Base-by-base conservation (phyloP, 2,888 invertebrate species). In the Drosophila mettleri region DNA sequence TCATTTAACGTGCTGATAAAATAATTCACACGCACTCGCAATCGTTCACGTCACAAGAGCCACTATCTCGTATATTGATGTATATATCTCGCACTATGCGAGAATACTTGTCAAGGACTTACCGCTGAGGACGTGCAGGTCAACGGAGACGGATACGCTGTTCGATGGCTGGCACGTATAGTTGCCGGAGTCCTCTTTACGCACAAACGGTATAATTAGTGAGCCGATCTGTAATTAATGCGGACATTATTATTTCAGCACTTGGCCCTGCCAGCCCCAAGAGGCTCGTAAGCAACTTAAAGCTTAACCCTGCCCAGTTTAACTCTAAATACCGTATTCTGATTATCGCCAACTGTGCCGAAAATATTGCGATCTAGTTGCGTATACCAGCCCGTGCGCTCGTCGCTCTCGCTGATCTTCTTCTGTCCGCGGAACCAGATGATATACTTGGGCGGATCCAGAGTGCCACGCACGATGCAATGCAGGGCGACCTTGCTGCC, bases 131-230 rank as follows among this genome's bases (percentile, higher is more conserved):
- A 98, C 97, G 93, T 98, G 98, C 86, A 98, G 94, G 91, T 97
- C 95, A 73, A 97, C 96, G 91, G 96, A 97, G 73, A 97, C 97
- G 69, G 97, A 95, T 93, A 96, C 96, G 82, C 97, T 95, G 93
- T 98, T 99, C 89, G 97, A 97, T 75, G 99, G 98, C 90, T 96
- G 95, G 93, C 98, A 98, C 64, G 98, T 98, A 93, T 99, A 99
- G 93, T 97, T 97, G 82, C 97, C 92, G 27, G 92, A 91, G 72
- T 92, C 92, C 79, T 90, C 89, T 77, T 92, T 92, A 61, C 89
- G 91, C 64, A 92, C 92, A 74, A 90, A 89, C 31, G 92, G 92
- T 88, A 92, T 92, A 76, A 92, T 91, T 81, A 92, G 83, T 68
- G 92, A 92, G 53, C 92, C 92, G 89, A 92, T 91, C 92, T 92